These are phyloP conservation scores for Procambarus virginalis DNA, from an alignment of 1,140 invertebrate species.

Conservation along the genomic window DNA sequence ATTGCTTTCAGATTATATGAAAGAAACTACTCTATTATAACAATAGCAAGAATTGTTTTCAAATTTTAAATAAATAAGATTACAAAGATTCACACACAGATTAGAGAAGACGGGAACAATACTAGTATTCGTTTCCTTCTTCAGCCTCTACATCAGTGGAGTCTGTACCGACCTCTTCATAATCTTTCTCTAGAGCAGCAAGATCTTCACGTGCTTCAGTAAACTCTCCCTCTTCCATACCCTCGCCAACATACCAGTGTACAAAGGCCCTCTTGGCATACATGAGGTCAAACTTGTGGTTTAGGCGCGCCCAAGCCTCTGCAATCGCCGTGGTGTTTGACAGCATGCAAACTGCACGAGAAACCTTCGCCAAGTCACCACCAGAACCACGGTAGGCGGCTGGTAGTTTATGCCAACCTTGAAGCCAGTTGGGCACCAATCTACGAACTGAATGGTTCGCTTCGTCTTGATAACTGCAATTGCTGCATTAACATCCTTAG, in stretches of 20 bases:
- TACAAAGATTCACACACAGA: too few relatives aligned
- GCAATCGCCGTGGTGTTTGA: neutral
- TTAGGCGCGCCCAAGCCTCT: constrained; percentile 53
- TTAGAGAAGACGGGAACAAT: too few relatives aligned
- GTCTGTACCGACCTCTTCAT: constrained; percentile 43
- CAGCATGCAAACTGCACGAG: constrained; percentile 8
- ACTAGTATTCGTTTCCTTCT: constrained; percentile 49
- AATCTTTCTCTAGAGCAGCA: too few relatives aligned
- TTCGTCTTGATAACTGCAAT: constrained; percentile 59
- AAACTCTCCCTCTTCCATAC: constrained; percentile 61
- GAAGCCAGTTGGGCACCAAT: too few relatives aligned
- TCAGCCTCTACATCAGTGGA: constrained; percentile 44
- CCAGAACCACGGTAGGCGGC: constrained; percentile 55
- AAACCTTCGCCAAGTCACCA: constrained; percentile 55
- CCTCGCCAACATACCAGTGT: constrained; percentile 59
- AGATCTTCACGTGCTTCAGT: constrained; percentile 31
- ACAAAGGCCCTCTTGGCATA: constrained; percentile 39
- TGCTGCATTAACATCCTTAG: neutral
- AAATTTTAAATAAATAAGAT: too few relatives aligned
- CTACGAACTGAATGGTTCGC: constrained; percentile 27
- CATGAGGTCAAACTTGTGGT: constrained; percentile 38
- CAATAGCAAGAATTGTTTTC: too few relatives aligned
- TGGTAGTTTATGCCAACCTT: neutral
- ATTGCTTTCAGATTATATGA: too few relatives aligned
- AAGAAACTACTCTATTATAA: too few relatives aligned